Evolutionary conservation across 2,888 invertebrate species (phyloP).

Genomic region (Caradrina kadenii): DNA sequence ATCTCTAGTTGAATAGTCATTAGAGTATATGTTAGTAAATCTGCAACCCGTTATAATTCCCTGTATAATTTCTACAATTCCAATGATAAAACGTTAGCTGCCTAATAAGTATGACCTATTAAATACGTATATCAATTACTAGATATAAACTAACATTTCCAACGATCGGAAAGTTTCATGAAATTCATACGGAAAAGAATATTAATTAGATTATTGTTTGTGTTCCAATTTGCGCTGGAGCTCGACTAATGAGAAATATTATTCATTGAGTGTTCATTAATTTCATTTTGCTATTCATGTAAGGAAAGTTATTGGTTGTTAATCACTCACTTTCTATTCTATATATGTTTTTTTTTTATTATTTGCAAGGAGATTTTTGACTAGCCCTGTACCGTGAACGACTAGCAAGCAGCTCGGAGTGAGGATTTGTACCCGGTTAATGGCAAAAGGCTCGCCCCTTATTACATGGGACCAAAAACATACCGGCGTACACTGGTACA

Average conservation of each 20-base stretch:
- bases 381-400: too few species aligned
- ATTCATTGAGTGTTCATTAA: background rate
- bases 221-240: background rate
- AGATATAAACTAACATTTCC: conserved; percentile 27
- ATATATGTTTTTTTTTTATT: background rate
- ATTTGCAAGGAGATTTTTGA: too few species aligned
- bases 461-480: too few species aligned
- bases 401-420: too few species aligned
- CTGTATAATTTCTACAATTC: background rate
- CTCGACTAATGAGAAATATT: background rate
- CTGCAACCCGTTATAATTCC: too few species aligned
- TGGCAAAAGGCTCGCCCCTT: too few species aligned
- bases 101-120: background rate
- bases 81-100: background rate
- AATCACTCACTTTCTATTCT: too few species aligned
- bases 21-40: too few species aligned
- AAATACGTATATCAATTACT: conserved; percentile 23
- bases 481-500: too few species aligned
- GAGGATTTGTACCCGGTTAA: too few species aligned
- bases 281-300: background rate
- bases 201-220: conserved; percentile 28
- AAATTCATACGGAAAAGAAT: conserved; percentile 29
- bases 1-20: too few species aligned
- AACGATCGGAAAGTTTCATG: conserved; percentile 16
- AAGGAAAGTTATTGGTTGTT: too few species aligned